Evolutionary conservation across 2,113 vertebrate genomes (phyloP).

Genomic region (Chiloscyllium plagiosum): DNA sequence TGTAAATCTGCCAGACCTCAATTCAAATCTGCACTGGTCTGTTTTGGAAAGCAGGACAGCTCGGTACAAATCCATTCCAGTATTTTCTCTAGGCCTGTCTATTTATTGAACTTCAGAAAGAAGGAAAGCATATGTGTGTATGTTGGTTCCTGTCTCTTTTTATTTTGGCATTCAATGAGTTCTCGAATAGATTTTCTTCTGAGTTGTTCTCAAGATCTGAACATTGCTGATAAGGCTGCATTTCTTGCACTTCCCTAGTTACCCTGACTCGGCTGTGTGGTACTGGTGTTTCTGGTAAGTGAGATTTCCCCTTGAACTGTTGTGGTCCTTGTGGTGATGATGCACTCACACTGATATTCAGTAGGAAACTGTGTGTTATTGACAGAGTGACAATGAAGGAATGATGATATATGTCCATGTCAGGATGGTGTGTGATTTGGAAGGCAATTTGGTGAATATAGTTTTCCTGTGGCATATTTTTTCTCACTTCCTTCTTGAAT

Average conservation of each 20-base stretch:
- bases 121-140: neutral
- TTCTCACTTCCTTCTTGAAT: neutral
- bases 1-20: neutral
- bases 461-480: neutral
- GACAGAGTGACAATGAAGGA: neutral
- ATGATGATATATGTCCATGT: neutral
- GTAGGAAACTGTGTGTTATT: neutral
- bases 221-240: neutral
- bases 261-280: neutral
- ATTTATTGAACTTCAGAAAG: neutral
- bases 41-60: neutral
- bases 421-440: neutral
- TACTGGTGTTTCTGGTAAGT: neutral
- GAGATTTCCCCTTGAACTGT: neutral
- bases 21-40: neutral
- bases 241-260: neutral
- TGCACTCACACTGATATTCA: neutral
- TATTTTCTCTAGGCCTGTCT: neutral
- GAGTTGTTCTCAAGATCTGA: neutral
- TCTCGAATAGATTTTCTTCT: neutral
- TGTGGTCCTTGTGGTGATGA: neutral
- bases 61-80: neutral
- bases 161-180: neutral
- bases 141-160: neutral
- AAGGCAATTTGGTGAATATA: neutral